These are phyloP conservation scores for Sebastes diploproa DNA, from an alignment of 2,797 vertebrate species.

Conservation along the genomic window DNA sequence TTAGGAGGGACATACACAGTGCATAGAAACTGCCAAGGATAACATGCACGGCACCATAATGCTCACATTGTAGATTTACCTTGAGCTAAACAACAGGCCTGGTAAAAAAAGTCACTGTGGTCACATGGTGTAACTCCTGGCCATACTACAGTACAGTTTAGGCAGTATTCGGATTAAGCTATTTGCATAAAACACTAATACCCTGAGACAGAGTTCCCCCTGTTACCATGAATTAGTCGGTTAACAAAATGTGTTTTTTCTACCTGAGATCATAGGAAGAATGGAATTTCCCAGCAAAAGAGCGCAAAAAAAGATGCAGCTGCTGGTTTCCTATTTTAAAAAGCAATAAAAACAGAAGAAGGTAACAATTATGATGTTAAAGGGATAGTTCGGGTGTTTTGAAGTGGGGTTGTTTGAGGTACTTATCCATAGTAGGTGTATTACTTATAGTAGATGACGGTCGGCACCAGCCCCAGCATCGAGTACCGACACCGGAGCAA, in stretches of 20 bases:
- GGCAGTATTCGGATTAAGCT: not conserved
- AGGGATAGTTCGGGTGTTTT: no score
- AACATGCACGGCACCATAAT: not conserved
- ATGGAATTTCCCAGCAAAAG: not conserved
- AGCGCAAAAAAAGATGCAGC: not conserved
- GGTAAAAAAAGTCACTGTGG: not conserved
- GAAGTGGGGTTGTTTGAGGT: no score
- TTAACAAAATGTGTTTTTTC: conserved; percentile 18
- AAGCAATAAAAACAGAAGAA: not conserved
- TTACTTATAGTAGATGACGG: no score
- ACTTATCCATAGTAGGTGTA: no score
- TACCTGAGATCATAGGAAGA: not conserved
- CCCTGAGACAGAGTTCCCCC: not conserved
- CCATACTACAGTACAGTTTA: not conserved
- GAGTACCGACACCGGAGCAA: no score
- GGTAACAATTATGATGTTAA: not conserved
- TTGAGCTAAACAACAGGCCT: conserved; percentile 4
- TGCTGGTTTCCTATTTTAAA: not conserved
- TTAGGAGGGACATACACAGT: not conserved
- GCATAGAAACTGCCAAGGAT: not conserved
- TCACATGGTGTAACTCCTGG: not conserved
- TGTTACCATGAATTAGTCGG: conserved; percentile 8
- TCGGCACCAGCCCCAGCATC: no score
- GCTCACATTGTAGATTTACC: not conserved
- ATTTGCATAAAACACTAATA: conserved; percentile 29